Conservation (phyloP, 1,140 invertebrate species). For the Hyles euphorbiae region DNA sequence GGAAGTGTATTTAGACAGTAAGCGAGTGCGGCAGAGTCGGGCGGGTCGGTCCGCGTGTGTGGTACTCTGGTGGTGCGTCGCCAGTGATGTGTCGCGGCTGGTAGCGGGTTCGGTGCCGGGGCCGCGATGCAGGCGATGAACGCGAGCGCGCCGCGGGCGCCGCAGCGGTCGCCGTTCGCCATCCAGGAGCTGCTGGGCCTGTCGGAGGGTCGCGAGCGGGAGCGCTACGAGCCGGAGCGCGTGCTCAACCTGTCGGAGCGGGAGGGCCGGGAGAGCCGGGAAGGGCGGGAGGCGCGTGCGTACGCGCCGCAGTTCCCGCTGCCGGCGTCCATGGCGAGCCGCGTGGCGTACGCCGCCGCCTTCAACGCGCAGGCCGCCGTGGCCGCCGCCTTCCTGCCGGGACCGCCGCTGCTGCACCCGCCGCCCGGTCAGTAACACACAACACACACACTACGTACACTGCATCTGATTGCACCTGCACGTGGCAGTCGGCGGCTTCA, state of each 20-base stretch:
- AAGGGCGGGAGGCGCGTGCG: constrained; percentile 51
- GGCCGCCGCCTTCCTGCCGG: constrained; percentile 87
- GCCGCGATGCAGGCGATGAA: constrained; percentile 65
- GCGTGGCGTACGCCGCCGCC: constrained; percentile 87
- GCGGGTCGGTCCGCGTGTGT: not conserved
- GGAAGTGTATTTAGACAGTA: constrained; percentile 17
- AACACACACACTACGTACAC: constrained; percentile 8
- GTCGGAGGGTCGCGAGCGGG: constrained; percentile 68
- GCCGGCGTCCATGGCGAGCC: constrained; percentile 78
- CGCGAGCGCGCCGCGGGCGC: constrained; percentile 70
- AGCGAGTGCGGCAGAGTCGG: constrained; percentile 8
- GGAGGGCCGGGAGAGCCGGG: constrained; percentile 35
- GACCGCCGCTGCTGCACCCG: constrained; percentile 56
- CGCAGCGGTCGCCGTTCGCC: constrained; percentile 92
- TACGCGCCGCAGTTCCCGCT: constrained; percentile 74
- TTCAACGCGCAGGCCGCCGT: constrained; percentile 91
- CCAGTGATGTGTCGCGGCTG: too few relatives aligned
- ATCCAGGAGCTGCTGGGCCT: constrained; percentile 93
- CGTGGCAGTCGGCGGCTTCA: too few relatives aligned
- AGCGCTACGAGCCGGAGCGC: constrained; percentile 37
- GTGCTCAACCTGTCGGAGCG: constrained; percentile 53
- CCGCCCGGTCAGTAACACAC: constrained; percentile 57
- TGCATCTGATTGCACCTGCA: too few relatives aligned
- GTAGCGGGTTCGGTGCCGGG: too few relatives aligned
- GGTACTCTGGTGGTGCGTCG: not conserved